A percentile compares a stretch with the other conserved stretches of the same genome.
Conservation (phyloP, 2,113 vertebrate genomes). For the rat (Rattus norvegicus) region GRCr8 NC_086019.1:172914501-172915000, state of each 20-base stretch:
- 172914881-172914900: constrained; percentile 86
- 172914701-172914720: constrained; percentile 77
- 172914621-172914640: constrained; percentile 90
- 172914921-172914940: constrained; percentile 76
- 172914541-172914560: constrained; percentile 80
- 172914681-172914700: constrained; percentile 62
- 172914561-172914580: constrained; percentile 77
- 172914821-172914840: neutral
- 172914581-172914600: constrained; percentile 68
- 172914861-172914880: neutral
- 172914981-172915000: constrained; percentile 82
- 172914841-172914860: neutral
- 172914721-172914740: constrained; percentile 77
- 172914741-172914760: constrained; percentile 84
- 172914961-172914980: constrained; percentile 71
- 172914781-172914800: neutral
- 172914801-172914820: neutral
- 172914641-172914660: constrained; percentile 89
- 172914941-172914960: constrained; percentile 77
- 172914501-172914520: neutral
- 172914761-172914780: constrained; percentile 15
- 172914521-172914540: neutral
- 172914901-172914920: constrained; percentile 83
- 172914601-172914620: constrained; percentile 72
- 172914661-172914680: constrained; percentile 81